Evolutionary conservation across 2,113 vertebrate genomes (phyloP).

Genomic region (Bubalus kerabau): DNA sequence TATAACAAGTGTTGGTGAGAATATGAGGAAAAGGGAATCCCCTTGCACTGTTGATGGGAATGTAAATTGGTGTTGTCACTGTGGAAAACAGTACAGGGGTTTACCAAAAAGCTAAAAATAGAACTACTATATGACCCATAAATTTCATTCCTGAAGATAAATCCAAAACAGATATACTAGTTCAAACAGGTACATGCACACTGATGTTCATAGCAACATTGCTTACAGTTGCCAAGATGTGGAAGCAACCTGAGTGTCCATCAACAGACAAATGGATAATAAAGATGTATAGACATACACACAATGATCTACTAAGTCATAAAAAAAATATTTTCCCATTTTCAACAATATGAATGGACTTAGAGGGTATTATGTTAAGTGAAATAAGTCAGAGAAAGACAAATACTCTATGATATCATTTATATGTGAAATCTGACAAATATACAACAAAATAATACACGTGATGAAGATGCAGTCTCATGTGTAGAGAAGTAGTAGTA

Average conservation of each 20-base stretch:
- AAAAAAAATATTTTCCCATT: not conserved
- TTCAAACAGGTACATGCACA: not conserved
- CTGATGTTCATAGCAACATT: not conserved
- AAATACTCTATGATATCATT: not conserved
- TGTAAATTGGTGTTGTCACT: not conserved
- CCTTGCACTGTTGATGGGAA: not conserved
- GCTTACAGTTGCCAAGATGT: not conserved
- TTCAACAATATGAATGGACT: not conserved
- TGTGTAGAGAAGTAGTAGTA: not conserved
- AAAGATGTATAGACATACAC: not conserved
- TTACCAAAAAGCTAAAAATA: not conserved
- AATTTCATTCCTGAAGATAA: not conserved
- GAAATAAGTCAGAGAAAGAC: not conserved
- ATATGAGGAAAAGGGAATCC: not conserved
- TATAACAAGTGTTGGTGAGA: not conserved
- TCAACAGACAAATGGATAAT: not conserved
- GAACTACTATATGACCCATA: not conserved
- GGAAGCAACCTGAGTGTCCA: not conserved
- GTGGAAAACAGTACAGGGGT: fast-evolving
- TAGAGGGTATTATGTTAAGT: not conserved
- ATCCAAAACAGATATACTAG: not conserved
- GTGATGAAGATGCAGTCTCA: not conserved
- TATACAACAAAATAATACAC: not conserved
- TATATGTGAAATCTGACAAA: not conserved
- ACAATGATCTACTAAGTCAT: not conserved